These are phyloP conservation scores for Paraescarpia echinospica DNA, from an alignment of 1,140 invertebrate genomes.

Conservation along the genomic window DNA sequence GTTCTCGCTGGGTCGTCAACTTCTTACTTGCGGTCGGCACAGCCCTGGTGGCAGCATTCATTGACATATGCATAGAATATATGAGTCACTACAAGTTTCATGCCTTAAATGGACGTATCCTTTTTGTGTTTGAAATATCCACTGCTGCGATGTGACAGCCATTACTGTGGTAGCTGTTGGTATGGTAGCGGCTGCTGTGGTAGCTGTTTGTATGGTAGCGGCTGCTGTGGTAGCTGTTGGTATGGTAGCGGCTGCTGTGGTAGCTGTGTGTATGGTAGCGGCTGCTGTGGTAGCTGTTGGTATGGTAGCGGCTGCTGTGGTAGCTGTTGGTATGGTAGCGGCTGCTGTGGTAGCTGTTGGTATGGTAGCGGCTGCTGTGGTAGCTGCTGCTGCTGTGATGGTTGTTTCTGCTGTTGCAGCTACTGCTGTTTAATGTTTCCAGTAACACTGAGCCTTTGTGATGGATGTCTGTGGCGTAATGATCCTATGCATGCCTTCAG, in stretches of 20 bases:
- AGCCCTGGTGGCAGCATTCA: conserved; percentile 17
- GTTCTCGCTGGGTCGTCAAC: conserved; percentile 14
- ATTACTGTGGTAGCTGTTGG: neutral
- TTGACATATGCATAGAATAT: conserved; percentile 22
- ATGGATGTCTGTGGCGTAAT: neutral
- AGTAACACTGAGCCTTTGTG: neutral
- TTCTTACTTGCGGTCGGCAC: conserved; percentile 15
- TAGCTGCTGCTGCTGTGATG: neutral
- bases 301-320: neutral
- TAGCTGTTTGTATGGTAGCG: neutral
- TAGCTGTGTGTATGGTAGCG: neutral
- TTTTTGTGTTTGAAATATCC: neutral
- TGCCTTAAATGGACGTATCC: conserved; percentile 18
- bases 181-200: neutral
- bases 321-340: neutral
- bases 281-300: neutral
- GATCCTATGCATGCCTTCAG: neutral
- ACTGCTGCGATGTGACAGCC: neutral
- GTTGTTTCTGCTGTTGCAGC: neutral
- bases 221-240: neutral
- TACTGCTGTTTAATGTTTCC: neutral
- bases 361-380: neutral
- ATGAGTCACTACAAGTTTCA: conserved; percentile 15
- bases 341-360: neutral
- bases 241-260: neutral